These are phyloP conservation scores for Drosophila gunungcola DNA, from an alignment of 1,140 invertebrate genomes.

Conservation along the genomic window DNA sequence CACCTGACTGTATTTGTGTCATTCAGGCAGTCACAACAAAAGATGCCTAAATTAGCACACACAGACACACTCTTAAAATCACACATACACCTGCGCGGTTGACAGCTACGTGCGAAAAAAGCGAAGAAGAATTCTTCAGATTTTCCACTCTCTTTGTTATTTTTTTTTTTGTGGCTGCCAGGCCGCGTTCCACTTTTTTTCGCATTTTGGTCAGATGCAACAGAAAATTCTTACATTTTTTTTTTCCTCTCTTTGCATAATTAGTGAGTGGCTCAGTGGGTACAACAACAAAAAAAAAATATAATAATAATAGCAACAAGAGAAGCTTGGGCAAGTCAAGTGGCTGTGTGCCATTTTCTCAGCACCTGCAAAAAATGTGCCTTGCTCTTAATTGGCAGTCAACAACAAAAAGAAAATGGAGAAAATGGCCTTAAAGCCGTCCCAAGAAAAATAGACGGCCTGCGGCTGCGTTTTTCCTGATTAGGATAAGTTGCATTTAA, in stretches of 20 bases:
- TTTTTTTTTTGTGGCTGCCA: constrained; percentile 11
- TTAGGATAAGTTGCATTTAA: constrained; percentile 60
- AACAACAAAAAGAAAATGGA: constrained; percentile 49
- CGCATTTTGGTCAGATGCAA: constrained; percentile 49
- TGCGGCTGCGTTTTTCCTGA: constrained; percentile 29
- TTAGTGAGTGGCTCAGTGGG: constrained; percentile 78
- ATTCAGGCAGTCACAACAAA: constrained; percentile 63
- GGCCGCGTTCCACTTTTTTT: constrained; percentile 64
- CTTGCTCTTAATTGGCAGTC: constrained; percentile 64
- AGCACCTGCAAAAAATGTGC: constrained; percentile 51
- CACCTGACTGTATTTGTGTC: constrained; percentile 32
- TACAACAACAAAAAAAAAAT: constrained; percentile 40
- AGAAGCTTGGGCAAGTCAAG: constrained; percentile 64
- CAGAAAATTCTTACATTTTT: constrained; percentile 39
- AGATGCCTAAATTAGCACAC: constrained; percentile 73
- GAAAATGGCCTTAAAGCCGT: constrained; percentile 44
- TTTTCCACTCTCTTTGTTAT: constrained; percentile 41
- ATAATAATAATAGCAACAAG: constrained; percentile 39
- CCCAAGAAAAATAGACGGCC: constrained; percentile 7
- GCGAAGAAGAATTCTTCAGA: constrained; percentile 51
- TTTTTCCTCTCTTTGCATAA: constrained; percentile 64
- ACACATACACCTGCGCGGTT: constrained; percentile 18
- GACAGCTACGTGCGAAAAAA: constrained; percentile 62
- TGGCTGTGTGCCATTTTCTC: constrained; percentile 79
- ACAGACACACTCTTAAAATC: constrained; percentile 32